phyloP scores from a whole-genome alignment of 2,888 invertebrate species.

The Gortyna flavago region DNA sequence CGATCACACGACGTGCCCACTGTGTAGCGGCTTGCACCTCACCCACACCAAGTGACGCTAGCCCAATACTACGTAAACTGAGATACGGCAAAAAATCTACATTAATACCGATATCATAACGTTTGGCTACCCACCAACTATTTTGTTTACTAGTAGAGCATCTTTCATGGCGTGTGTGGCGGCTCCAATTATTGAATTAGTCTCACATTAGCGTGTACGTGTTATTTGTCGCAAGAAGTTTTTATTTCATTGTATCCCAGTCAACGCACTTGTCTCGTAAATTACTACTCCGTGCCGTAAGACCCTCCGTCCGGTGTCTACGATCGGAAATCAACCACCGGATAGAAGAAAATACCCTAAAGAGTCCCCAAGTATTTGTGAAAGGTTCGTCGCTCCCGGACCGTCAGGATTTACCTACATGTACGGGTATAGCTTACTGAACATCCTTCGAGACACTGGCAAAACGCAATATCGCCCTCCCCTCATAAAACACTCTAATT shows the following conservation, averaged over 20 bases:
- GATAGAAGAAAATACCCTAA: constrained; percentile 76
- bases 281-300: constrained; percentile 63
- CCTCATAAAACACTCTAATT: constrained; percentile 90
- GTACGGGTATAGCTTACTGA: constrained; percentile 80
- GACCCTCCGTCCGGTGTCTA: constrained; percentile 70
- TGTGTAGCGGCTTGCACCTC: constrained; percentile 73
- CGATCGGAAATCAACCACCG: constrained; percentile 71
- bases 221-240: constrained; percentile 42
- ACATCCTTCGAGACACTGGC: constrained; percentile 86
- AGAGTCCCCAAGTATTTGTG: constrained; percentile 78
- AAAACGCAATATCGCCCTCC: constrained; percentile 89
- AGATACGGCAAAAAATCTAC: constrained; percentile 72
- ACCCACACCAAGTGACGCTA: constrained; percentile 71
- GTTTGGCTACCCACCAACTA: constrained; percentile 83
- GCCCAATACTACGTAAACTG: constrained; percentile 73
- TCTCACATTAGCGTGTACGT: constrained; percentile 62
- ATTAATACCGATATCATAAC: constrained; percentile 74
- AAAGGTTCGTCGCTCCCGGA: constrained; percentile 79
- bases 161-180: constrained; percentile 63
- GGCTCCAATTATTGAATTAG: constrained; percentile 73
- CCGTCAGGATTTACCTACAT: constrained; percentile 79
- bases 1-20: constrained; percentile 76
- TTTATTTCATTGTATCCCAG: constrained; percentile 47
- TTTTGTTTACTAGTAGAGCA: constrained; percentile 78
- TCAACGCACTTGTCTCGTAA: constrained; percentile 59